Evolutionary conservation across 2,888 invertebrate species (phyloP).

Genomic region (Cantharis lateralis): DNA sequence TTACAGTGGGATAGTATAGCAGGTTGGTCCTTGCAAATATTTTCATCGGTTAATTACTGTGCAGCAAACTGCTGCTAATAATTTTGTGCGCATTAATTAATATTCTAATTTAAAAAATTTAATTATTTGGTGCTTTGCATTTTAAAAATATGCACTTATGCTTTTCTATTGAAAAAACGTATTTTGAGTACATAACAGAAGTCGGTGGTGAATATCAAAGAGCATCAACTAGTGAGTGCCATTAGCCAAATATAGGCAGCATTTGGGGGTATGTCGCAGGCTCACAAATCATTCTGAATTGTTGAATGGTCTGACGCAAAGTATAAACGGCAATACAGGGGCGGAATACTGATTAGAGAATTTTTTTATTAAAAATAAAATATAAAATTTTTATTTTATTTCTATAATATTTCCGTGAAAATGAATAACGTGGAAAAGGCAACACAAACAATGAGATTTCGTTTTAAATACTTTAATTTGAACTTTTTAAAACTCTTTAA

Average conservation of each 20-base stretch:
- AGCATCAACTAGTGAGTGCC: conserved; percentile 5
- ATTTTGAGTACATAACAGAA: conserved; percentile 5
- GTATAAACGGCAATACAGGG: conserved; percentile 19
- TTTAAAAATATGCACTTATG: background rate
- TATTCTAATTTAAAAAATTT: background rate
- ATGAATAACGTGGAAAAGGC: background rate
- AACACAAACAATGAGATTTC: background rate
- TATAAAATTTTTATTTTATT: background rate
- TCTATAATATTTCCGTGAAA: background rate
- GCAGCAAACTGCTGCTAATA: no score
- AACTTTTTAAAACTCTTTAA: background rate
- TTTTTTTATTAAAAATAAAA: conserved; percentile 12
- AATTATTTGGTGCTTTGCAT: background rate
- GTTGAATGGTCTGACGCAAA: conserved; percentile 14
- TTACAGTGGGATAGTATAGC: background rate
- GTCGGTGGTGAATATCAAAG: conserved; percentile 11
- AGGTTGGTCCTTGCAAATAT: background rate
- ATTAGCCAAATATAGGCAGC: conserved; percentile 1
- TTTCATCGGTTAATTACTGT: no score
- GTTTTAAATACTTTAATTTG: background rate
- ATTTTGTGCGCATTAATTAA: background rate
- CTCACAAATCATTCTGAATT: conserved; percentile 23
- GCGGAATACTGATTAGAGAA: conserved; percentile 20
- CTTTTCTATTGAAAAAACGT: background rate
- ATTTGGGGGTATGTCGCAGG: conserved; percentile 18